Conservation (phyloP, 2,113 vertebrate genomes). For the Seriola aureovittata region DNA sequence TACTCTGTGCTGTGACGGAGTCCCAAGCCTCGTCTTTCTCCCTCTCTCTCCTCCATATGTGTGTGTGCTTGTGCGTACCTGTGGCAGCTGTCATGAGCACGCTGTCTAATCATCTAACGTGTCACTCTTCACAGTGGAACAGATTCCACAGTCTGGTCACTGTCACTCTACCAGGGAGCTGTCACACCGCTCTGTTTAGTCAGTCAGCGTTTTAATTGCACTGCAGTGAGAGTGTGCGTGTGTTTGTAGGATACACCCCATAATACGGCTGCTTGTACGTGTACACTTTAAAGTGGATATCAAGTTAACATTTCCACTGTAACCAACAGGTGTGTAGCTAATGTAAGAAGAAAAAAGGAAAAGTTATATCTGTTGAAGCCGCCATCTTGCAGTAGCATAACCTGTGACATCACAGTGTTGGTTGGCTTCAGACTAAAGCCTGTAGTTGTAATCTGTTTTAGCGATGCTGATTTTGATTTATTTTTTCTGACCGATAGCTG, state of each 20-base stretch:
- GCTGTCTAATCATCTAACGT: constrained; percentile 74
- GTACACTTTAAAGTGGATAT: neutral
- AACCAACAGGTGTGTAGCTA: too few species aligned
- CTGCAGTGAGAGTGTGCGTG: constrained; percentile 5
- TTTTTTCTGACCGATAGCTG: too few species aligned
- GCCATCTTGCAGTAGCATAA: too few species aligned
- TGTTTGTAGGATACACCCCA: neutral
- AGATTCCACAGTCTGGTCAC: constrained; percentile 46
- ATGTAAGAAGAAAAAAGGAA: too few species aligned
- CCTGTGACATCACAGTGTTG: too few species aligned
- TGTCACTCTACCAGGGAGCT: constrained; percentile 57
- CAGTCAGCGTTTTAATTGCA: constrained; percentile 49
- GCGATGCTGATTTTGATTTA: too few species aligned
- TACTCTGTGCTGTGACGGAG: constrained; percentile 48
- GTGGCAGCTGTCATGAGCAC: constrained; percentile 69
- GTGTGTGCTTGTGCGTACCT: constrained; percentile 32
- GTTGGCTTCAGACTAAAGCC: too few species aligned
- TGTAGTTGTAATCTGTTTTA: too few species aligned
- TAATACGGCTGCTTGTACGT: neutral
- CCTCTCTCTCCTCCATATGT: neutral
- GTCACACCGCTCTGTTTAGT: constrained; percentile 37
- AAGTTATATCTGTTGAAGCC: too few species aligned
- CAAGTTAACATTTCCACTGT: too few species aligned
- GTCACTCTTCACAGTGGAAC: constrained; percentile 67
- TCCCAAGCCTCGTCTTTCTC: constrained; percentile 15